Percentiles rank a stretch among this genome's conserved stretches.
phyloP scores from a whole-genome alignment of 2,113 vertebrate genomes.

The Lonchura striata region DNA sequence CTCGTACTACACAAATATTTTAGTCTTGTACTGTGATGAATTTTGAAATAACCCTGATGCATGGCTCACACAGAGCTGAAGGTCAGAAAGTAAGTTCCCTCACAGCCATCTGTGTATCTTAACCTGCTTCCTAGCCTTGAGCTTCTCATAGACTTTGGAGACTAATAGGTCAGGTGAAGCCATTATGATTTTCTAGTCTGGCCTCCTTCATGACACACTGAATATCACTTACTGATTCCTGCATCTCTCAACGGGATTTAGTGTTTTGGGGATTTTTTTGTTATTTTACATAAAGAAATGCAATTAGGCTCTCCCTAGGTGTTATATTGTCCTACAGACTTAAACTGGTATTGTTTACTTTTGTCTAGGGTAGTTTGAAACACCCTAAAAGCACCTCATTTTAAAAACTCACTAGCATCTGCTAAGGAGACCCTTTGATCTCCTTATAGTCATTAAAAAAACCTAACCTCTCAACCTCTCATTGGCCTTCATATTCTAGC shows the following conservation, averaged over 20 bases:
- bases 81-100: not conserved
- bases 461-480: not conserved
- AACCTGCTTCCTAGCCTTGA: not conserved
- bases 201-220: not conserved
- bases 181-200: not conserved
- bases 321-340: not conserved
- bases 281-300: not conserved
- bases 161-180: not conserved
- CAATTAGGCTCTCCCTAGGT: not conserved
- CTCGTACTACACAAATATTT: not conserved
- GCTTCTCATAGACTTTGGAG: not conserved
- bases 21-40: not conserved
- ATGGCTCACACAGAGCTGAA: not conserved
- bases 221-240: not conserved
- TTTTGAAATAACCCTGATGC: not conserved
- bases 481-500: not conserved
- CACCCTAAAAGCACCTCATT: not conserved
- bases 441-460: not conserved
- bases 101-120: not conserved
- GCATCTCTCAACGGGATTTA: not conserved
- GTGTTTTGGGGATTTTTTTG: not conserved
- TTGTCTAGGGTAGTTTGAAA: not conserved
- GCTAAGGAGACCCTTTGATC: not conserved
- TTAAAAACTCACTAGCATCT: not conserved
- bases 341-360: not conserved